phyloP scores from a whole-genome alignment of 1,140 invertebrate genomes.

The Drosophila dunni region DNA sequence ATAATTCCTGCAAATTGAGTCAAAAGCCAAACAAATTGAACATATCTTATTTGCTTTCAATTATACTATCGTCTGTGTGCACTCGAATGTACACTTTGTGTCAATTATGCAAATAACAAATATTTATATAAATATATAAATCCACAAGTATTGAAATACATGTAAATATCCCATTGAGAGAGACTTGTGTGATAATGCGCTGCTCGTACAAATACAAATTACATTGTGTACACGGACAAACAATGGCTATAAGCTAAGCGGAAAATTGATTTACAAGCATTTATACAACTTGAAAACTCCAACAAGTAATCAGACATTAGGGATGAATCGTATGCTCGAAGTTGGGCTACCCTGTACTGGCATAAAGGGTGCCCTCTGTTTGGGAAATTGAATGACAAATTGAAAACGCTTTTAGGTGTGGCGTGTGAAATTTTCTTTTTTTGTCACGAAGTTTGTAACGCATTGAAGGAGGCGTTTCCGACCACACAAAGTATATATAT shows the following conservation, averaged over 20 bases:
- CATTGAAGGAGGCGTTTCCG: no score
- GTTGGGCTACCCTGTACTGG: background rate
- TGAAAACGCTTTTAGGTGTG: no score
- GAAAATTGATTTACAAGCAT: constrained; percentile 38
- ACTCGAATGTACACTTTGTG: constrained; percentile 17
- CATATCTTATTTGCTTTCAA: constrained; percentile 36
- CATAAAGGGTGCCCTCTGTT: background rate
- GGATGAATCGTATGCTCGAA: background rate
- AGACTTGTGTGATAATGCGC: constrained; percentile 7
- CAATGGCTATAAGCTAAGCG: constrained; percentile 16
- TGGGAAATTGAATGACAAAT: no score
- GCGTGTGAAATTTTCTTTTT: background rate
- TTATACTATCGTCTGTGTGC: constrained; percentile 23
- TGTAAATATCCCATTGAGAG: constrained; percentile 1
- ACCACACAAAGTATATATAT: no score
- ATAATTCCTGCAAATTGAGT: constrained; percentile 39
- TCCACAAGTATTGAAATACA: background rate
- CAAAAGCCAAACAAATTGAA: constrained; percentile 8
- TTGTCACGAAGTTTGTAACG: no score
- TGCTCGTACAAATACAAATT: constrained; percentile 24
- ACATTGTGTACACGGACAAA: constrained; percentile 7
- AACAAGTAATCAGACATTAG: background rate
- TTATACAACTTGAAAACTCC: constrained; percentile 5
- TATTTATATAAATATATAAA: constrained; percentile 4
- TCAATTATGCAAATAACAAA: constrained; percentile 42